Evolutionary conservation across 2,113 vertebrate genomes (phyloP).

Genomic region (human): DNA sequence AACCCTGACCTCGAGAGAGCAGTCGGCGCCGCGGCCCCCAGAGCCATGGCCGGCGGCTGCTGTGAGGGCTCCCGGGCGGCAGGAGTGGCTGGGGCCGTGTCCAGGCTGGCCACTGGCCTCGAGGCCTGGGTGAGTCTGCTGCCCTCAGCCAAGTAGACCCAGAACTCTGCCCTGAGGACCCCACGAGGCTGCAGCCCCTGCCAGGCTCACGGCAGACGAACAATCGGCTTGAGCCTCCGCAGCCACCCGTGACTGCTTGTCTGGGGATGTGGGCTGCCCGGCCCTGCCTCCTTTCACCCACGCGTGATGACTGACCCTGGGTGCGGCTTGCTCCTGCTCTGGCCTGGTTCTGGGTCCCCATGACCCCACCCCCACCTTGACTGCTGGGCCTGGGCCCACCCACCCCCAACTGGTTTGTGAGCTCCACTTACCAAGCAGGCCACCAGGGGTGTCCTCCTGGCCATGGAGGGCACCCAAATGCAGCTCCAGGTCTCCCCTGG

Average conservation of each 20-base stretch:
- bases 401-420: neutral
- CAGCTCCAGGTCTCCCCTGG: constrained; percentile 67
- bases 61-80: accelerated
- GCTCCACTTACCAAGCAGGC: constrained; percentile 81
- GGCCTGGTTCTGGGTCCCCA: too few species aligned
- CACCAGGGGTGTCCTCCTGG: constrained; percentile 67
- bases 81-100: neutral
- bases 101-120: neutral
- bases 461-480: constrained; percentile 56
- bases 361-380: neutral
- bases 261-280: neutral
- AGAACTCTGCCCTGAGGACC: neutral
- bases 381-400: too few species aligned
- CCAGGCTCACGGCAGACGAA: accelerated
- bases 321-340: accelerated
- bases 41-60: accelerated
- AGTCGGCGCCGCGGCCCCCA: accelerated
- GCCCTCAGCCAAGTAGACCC: neutral
- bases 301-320: accelerated
- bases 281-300: neutral
- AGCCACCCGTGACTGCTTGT: accelerated
- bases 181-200: accelerated
- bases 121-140: neutral
- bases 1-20: accelerated
- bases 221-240: accelerated